Conservation (phyloP, 2,888 invertebrate species). For the Rhingia campestris region DNA sequence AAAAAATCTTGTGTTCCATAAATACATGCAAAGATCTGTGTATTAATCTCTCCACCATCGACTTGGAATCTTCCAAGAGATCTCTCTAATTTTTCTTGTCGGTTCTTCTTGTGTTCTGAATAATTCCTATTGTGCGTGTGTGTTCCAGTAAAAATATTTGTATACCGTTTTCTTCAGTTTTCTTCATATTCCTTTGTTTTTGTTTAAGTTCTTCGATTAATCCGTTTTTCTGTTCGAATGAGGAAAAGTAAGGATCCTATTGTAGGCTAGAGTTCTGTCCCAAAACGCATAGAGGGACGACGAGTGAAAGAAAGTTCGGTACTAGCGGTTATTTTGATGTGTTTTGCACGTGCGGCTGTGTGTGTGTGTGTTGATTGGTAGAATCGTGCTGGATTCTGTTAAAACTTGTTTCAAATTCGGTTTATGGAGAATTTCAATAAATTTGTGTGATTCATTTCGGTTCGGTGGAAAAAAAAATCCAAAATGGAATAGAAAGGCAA, state of each 20-base stretch:
- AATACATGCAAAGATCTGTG: constrained; percentile 2
- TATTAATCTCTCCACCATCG: constrained; percentile 46
- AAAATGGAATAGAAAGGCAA: constrained; percentile 2
- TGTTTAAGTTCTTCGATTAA: background rate
- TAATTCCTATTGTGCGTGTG: constrained; percentile 24
- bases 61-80: constrained; percentile 60
- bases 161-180: constrained; percentile 42
- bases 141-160: constrained; percentile 40
- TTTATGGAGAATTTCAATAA: background rate
- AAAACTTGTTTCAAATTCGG: constrained; percentile 29
- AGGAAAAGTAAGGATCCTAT: background rate
- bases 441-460: constrained; percentile 36
- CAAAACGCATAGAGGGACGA: background rate
- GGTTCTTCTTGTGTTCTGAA: constrained; percentile 9
- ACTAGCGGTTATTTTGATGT: background rate
- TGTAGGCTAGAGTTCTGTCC: background rate
- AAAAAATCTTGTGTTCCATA: constrained; percentile 44
- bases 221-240: background rate
- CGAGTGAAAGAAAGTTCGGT: background rate
- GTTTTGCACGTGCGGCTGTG: background rate
- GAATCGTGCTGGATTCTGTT: constrained; percentile 13
- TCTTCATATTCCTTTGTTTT: constrained; percentile 24
- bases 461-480: background rate
- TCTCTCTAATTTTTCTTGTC: constrained; percentile 33
- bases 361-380: background rate